Conservation (phyloP, 2,797 vertebrate genomes). For the Lutjanus argentimaculatus region DNA sequence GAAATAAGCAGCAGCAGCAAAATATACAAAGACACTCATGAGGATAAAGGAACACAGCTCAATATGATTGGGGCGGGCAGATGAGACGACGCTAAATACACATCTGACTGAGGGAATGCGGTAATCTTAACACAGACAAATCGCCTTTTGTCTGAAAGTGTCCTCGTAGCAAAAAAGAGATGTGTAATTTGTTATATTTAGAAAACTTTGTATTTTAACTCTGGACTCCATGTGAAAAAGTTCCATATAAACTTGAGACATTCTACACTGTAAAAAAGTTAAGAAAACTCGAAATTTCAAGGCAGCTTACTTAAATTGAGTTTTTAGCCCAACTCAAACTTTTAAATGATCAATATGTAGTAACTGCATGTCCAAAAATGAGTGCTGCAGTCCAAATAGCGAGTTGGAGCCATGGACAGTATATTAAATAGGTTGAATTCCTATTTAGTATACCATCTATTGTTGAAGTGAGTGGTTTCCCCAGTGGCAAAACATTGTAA, state of each 20-base stretch:
- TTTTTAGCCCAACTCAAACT: too few relatives aligned
- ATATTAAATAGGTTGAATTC: too few relatives aligned
- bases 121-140: slow-evolving; percentile 58
- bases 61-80: slow-evolving; percentile 49
- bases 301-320: too few relatives aligned
- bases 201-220: background rate
- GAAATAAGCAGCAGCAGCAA: slow-evolving; percentile 69
- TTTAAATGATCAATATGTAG: too few relatives aligned
- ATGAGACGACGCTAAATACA: slow-evolving; percentile 59
- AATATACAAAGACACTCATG: slow-evolving; percentile 70
- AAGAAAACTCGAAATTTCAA: too few relatives aligned
- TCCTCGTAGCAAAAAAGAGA: background rate
- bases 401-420: too few relatives aligned
- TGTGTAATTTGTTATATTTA: slow-evolving; percentile 8
- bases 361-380: too few relatives aligned
- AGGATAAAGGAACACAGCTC: slow-evolving; percentile 54
- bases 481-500: too few relatives aligned
- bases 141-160: slow-evolving; percentile 37
- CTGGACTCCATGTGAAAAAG: slow-evolving; percentile 15
- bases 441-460: too few relatives aligned
- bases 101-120: slow-evolving; percentile 42
- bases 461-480: too few relatives aligned
- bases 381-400: too few relatives aligned
- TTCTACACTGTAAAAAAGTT: background rate
- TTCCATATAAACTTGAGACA: slow-evolving; percentile 1